A percentile compares a stretch with the other conserved stretches of the same genome.
These are phyloP conservation scores for Bothrops jararaca DNA, from an alignment of 2,113 vertebrate genomes.

Conservation along the genomic window DNA sequence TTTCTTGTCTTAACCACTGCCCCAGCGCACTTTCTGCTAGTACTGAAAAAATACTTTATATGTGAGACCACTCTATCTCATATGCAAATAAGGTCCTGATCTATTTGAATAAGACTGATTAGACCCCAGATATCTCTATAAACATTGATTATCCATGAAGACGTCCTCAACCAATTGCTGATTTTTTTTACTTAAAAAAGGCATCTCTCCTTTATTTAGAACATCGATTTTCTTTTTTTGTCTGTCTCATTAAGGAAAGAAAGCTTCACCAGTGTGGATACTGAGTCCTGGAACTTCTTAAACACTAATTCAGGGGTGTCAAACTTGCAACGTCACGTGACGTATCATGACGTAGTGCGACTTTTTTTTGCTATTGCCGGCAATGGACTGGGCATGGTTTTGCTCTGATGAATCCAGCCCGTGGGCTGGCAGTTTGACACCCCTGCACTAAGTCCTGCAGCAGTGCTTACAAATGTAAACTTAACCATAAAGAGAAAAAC, in stretches of 20 bases:
- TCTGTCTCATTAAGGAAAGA: not conserved
- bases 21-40: not conserved
- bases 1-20: not conserved
- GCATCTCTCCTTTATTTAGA: not conserved
- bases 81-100: not conserved
- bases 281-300: not conserved
- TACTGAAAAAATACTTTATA: not conserved
- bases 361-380: too few relatives aligned
- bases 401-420: too few relatives aligned
- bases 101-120: not conserved
- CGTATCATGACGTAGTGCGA: too few relatives aligned
- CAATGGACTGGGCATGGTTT: too few relatives aligned
- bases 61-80: not conserved
- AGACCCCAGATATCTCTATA: not conserved
- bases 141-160: not conserved
- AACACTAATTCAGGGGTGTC: not conserved
- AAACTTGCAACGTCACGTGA: too few relatives aligned
- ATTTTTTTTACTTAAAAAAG: not conserved
- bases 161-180: not conserved
- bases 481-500: not conserved
- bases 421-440: too few relatives aligned
- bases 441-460: not conserved
- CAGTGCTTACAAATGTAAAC: not conserved
- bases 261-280: not conserved
- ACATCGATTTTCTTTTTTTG: not conserved